These are phyloP conservation scores for Cryptoleucopteryx plumbea DNA, from an alignment of 2,113 vertebrate genomes.

Conservation along the genomic window DNA sequence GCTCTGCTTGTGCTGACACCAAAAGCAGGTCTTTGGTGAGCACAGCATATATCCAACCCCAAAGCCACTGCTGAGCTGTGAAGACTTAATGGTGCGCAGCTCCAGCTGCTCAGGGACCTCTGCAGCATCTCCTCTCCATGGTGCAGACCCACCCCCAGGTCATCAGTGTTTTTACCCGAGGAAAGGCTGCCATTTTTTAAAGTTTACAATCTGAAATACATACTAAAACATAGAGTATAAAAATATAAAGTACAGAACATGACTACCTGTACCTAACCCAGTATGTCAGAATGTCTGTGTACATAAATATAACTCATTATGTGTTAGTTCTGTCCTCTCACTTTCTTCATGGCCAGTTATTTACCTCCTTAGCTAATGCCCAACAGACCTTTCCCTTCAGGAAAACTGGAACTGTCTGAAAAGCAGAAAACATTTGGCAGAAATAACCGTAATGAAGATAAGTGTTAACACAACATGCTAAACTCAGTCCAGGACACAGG, in stretches of 20 bases:
- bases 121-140: background rate
- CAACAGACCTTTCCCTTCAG: background rate
- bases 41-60: background rate
- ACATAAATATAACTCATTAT: background rate
- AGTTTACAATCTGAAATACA: background rate
- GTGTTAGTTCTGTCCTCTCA: background rate
- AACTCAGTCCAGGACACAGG: background rate
- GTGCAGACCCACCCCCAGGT: background rate
- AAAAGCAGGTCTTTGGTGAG: background rate
- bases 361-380: background rate
- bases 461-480: slow-evolving; percentile 19
- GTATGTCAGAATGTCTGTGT: background rate
- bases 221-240: background rate
- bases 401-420: background rate
- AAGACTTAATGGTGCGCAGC: background rate
- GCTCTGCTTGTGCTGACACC: background rate
- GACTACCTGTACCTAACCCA: background rate
- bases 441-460: slow-evolving; percentile 37
- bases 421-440: slow-evolving; percentile 16
- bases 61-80: background rate
- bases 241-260: background rate
- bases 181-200: background rate
- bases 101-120: background rate
- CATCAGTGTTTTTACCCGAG: background rate
- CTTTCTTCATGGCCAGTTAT: background rate